These are phyloP conservation scores for Dysdera silvatica DNA, from an alignment of 1,140 invertebrate species.

Conservation along the genomic window DNA sequence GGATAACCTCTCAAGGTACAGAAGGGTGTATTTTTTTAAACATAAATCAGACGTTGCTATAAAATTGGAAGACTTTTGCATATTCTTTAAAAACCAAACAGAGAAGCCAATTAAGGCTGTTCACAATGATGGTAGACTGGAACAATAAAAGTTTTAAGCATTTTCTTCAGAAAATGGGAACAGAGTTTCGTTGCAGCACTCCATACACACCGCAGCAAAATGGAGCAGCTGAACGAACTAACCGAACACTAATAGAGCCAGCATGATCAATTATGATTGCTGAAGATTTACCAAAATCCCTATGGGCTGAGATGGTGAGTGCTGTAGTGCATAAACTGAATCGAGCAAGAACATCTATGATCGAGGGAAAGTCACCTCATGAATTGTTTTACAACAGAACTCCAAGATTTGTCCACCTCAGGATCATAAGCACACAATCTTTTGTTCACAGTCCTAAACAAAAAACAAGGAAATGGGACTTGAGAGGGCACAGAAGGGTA, in stretches of 20 bases:
- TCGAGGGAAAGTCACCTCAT: slow-evolving; percentile 40
- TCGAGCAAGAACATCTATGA: slow-evolving; percentile 30
- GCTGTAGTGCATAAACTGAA: slow-evolving; percentile 45
- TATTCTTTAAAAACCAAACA: too few relatives aligned
- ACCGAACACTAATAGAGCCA: slow-evolving; percentile 43
- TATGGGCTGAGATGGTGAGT: slow-evolving; percentile 47
- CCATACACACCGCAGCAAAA: slow-evolving; percentile 49
- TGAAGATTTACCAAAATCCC: slow-evolving; percentile 38
- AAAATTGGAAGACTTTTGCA: too few relatives aligned
- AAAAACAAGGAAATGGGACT: too few relatives aligned
- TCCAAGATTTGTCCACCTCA: slow-evolving; percentile 47
- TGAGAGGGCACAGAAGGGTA: too few relatives aligned
- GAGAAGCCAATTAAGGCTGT: too few relatives aligned
- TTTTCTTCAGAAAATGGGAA: too few relatives aligned
- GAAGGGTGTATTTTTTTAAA: too few relatives aligned
- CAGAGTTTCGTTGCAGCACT: too few relatives aligned
- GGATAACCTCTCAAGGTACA: too few relatives aligned
- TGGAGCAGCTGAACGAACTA: slow-evolving; percentile 48
- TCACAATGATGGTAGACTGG: too few relatives aligned
- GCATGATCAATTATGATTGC: slow-evolving; percentile 42
- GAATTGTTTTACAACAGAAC: slow-evolving; percentile 44
- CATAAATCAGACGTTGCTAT: too few relatives aligned
- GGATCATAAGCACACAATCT: slow-evolving; percentile 46
- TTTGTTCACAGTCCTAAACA: slow-evolving; percentile 42
- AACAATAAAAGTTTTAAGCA: too few relatives aligned